Conservation (phyloP, 2,797 vertebrate genomes). For the Amphiprion clarkii region DNA sequence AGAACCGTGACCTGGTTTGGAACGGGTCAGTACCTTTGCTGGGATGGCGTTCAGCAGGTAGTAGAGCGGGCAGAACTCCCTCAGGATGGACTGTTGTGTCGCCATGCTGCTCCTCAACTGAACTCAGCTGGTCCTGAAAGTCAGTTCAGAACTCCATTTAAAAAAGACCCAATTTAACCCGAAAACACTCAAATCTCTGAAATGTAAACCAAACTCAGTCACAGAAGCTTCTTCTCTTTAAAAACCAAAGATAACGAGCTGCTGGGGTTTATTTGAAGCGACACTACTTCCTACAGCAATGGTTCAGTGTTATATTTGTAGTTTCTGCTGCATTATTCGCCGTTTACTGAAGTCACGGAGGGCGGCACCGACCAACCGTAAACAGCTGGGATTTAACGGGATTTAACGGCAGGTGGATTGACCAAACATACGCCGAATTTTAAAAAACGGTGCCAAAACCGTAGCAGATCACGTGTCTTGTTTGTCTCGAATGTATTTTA, state of each 20-base stretch:
- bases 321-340: too few relatives aligned
- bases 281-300: too few relatives aligned
- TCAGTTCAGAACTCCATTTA: background rate
- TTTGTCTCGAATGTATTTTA: background rate
- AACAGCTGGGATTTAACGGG: background rate
- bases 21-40: conserved; percentile 83
- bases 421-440: background rate
- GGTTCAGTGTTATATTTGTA: too few relatives aligned
- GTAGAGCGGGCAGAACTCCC: conserved; percentile 96
- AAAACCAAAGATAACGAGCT: too few relatives aligned
- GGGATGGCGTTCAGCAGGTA: conserved; percentile 95
- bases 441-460: too few relatives aligned
- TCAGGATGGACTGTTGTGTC: conserved; percentile 82
- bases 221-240: too few relatives aligned
- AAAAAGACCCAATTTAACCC: background rate
- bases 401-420: background rate
- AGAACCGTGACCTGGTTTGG: background rate
- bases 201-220: too few relatives aligned
- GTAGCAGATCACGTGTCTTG: fast-evolving
- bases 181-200: too few relatives aligned
- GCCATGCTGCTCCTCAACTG: conserved; percentile 83
- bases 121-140: conserved; percentile 30
- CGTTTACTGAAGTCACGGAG: too few relatives aligned
- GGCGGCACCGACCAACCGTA: background rate
- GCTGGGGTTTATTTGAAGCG: too few relatives aligned